Conservation (phyloP, 2,888 invertebrate species). For the Colostygia pectinataria region DNA sequence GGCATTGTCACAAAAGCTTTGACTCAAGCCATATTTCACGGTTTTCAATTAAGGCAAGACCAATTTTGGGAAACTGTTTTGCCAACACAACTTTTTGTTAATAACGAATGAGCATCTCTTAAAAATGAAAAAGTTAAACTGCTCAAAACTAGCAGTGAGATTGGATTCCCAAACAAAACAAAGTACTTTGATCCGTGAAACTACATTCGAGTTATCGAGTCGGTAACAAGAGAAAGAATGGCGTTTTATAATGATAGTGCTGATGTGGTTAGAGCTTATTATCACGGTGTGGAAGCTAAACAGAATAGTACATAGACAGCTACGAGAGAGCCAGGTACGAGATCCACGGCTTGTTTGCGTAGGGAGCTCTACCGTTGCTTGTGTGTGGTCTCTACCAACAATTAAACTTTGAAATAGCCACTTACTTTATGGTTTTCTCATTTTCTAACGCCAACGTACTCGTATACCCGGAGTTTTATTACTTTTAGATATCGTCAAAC, state of each 20-base stretch:
- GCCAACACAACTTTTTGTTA: constrained; percentile 44
- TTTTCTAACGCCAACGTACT: constrained; percentile 20
- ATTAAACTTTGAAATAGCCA: constrained; percentile 35
- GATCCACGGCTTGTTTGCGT: constrained; percentile 64
- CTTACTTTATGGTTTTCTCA: constrained; percentile 38
- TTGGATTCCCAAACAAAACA: constrained; percentile 45
- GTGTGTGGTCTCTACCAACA: constrained; percentile 69
- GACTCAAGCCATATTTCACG: constrained; percentile 72
- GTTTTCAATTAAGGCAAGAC: constrained; percentile 63
- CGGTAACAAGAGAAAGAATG: constrained; percentile 72
- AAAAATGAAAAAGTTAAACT: constrained; percentile 5
- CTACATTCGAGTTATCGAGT: constrained; percentile 61
- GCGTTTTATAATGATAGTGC: constrained; percentile 70
- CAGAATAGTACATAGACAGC: constrained; percentile 58
- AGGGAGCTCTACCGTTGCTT: constrained; percentile 57
- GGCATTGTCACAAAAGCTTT: constrained; percentile 68
- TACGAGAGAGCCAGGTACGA: constrained; percentile 50
- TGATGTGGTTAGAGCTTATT: constrained; percentile 72
- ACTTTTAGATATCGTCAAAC: constrained; percentile 22
- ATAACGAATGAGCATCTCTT: background rate
- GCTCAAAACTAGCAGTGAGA: constrained; percentile 30
- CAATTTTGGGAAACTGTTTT: constrained; percentile 52
- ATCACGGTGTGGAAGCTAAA: constrained; percentile 63
- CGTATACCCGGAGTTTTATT: constrained; percentile 11
- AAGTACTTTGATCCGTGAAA: constrained; percentile 54